phyloP scores from a whole-genome alignment of 2,888 invertebrate genomes.

The Lasius fuliginosus region DNA sequence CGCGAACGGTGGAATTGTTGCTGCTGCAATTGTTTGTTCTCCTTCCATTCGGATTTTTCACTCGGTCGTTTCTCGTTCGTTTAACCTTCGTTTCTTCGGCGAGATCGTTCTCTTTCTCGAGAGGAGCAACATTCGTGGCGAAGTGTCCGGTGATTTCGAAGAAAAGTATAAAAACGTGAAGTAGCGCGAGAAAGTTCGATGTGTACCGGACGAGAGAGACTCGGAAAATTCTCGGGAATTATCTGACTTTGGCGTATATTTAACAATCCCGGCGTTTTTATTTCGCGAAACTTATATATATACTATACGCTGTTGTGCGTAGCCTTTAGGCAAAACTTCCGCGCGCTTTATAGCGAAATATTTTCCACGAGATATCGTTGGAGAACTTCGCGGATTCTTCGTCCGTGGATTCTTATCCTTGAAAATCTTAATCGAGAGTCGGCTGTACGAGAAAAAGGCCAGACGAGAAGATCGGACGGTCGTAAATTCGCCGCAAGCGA shows the following conservation, averaged over 20 bases:
- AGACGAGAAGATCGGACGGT: not conserved
- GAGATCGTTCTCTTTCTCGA: slow-evolving; percentile 8
- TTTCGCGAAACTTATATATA: slow-evolving; percentile 17
- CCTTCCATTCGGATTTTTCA: not conserved
- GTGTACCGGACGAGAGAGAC: not conserved
- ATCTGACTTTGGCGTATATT: not conserved
- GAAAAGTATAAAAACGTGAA: not conserved
- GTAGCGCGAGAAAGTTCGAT: slow-evolving; percentile 11
- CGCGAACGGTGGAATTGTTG: slow-evolving; percentile 32
- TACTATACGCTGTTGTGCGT: not conserved
- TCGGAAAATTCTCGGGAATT: not conserved
- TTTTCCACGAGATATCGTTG: not conserved
- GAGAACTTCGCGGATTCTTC: not conserved
- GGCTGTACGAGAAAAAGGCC: not conserved
- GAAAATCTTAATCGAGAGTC: slow-evolving; percentile 12
- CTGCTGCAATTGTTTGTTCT: not conserved
- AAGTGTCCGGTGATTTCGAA: not conserved
- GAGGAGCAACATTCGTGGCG: not conserved
- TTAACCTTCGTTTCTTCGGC: slow-evolving; percentile 9
- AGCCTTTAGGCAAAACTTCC: not conserved
- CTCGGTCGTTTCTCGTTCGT: not conserved
- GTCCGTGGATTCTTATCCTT: not conserved
- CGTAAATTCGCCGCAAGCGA: slow-evolving; percentile 20
- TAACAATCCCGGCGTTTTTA: not conserved
- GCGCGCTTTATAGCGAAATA: not conserved